Percentiles rank a stretch among this genome's conserved stretches.
phyloP scores from a whole-genome alignment of 2,113 vertebrate species.

The Oceanodroma tethys region DNA sequence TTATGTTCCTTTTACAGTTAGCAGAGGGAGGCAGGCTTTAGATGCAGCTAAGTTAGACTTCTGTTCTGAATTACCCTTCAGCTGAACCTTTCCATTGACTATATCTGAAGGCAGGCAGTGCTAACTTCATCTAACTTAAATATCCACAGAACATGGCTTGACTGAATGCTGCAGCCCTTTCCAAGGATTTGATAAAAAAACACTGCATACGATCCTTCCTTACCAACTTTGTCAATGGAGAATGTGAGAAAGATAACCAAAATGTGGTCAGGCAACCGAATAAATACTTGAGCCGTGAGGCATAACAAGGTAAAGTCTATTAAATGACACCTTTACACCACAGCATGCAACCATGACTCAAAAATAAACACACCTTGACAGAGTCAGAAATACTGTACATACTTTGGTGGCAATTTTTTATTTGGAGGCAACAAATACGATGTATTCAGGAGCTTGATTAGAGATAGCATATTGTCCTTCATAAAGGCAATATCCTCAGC shows the following conservation, averaged over 20 bases:
- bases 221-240: background rate
- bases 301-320: background rate
- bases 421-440: background rate
- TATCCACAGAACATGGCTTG: background rate
- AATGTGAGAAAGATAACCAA: background rate
- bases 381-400: background rate
- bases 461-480: background rate
- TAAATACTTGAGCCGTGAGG: background rate
- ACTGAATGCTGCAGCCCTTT: background rate
- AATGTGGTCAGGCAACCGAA: background rate
- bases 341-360: background rate
- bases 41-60: background rate
- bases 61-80: background rate
- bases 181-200: background rate
- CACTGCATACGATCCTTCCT: background rate
- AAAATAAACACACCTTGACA: background rate
- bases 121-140: background rate
- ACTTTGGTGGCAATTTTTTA: background rate
- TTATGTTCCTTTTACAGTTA: background rate
- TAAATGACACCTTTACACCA: background rate
- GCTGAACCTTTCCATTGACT: background rate
- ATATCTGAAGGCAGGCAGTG: background rate
- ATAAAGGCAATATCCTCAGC: background rate
- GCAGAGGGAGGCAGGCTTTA: background rate
- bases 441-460: background rate